Percentiles rank a stretch among this genome's conserved stretches.
phyloP scores from a whole-genome alignment of 2,113 vertebrate species.

The Oplegnathus fasciatus region DNA sequence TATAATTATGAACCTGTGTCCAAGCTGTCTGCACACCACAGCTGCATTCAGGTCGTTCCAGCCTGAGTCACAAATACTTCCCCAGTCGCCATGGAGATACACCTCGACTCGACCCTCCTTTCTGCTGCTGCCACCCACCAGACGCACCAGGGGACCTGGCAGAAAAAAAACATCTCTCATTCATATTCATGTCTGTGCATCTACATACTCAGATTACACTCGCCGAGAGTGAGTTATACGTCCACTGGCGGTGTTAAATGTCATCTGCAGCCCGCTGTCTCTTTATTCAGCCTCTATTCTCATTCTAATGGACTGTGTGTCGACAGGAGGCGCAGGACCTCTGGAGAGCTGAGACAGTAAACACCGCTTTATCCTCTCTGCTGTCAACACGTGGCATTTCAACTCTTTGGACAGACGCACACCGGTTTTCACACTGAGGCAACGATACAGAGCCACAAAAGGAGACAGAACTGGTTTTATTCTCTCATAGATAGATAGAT shows the following conservation, averaged over 20 bases:
- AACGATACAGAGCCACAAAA: background rate
- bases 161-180: constrained; percentile 27
- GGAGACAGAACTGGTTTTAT: background rate
- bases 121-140: constrained; percentile 79
- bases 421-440: background rate
- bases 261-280: constrained; percentile 46
- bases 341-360: constrained; percentile 16
- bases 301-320: constrained; percentile 54
- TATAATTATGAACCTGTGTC: constrained; percentile 79
- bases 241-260: constrained; percentile 56
- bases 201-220: background rate
- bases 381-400: constrained; percentile 64
- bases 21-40: constrained; percentile 87
- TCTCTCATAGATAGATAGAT: background rate
- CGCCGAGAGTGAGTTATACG: background rate
- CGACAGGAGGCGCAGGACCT: constrained; percentile 35
- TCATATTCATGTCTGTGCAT: constrained; percentile 51
- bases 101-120: constrained; percentile 88
- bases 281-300: constrained; percentile 48
- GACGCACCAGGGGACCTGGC: constrained; percentile 83
- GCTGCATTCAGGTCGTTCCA: constrained; percentile 86
- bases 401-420: constrained; percentile 18
- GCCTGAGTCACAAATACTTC: constrained; percentile 86
- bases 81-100: constrained; percentile 86
- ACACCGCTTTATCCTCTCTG: constrained; percentile 37